Base-by-base conservation (phyloP, 2,113 vertebrate genomes). In the Pseudopodoces humilis region DNA sequence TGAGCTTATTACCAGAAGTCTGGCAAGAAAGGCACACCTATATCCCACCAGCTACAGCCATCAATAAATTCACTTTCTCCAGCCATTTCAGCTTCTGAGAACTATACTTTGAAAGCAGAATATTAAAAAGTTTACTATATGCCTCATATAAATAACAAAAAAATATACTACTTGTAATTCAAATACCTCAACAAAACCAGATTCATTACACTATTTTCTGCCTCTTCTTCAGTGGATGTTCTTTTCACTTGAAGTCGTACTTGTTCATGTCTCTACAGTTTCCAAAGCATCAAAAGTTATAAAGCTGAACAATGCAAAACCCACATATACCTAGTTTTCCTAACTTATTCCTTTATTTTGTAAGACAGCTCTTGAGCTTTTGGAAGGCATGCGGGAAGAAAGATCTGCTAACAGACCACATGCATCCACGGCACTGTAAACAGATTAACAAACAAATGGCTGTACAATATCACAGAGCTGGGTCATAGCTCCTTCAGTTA, bases 351-450 rank as follows among this genome's bases (percentile, higher is more conserved):
- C 15, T 52, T 68, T 41, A 44, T 44, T 76, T 55, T 68, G 3
- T 47, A 53, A 75, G 16, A 3, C 15, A 56, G 6, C 37, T 41
- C 41, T 69, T 46, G 17, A 74, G 35, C 13, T 87, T 86, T n/a
- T 46, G 12, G 22, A 17, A 49, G 2, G 9, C 1, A 0, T 19
- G 3, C 2, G 4, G 28, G 8, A 37, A 25, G 16, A 46, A 65
- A 4, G 16, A 3, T 12, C 65, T 77, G 64, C 28, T 25, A 53
- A 30, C 82, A 74, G 22, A 70, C 14, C 28, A 72, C 33, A 31
- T 21, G 10, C 19, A 77, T 25, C 31, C 39, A 71, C 35, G 81
- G 33, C 23, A 52, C 33, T n/a, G 27, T 43, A 69, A 88, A 69
- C 0, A 2, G 30, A 58, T n/a, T 19, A 74, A 11, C 41, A 76